These are phyloP conservation scores for Arge pagana DNA, from an alignment of 2,888 invertebrate genomes.

Conservation along the genomic window DNA sequence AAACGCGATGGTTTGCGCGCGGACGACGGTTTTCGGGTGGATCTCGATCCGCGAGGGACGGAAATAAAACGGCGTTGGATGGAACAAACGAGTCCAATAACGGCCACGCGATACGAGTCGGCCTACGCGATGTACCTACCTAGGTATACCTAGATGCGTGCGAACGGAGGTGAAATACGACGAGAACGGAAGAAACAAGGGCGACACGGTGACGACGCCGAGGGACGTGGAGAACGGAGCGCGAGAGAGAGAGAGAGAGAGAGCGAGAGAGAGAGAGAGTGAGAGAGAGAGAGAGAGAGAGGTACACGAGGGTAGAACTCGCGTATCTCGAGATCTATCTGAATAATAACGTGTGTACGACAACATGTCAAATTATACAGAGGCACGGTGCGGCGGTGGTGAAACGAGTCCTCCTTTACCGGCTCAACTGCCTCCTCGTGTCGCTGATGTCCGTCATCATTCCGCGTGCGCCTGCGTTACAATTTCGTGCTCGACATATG, in stretches of 20 bases:
- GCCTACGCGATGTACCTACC: too few relatives aligned
- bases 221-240: conserved; percentile 9
- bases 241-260: conserved; percentile 23
- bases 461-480: conserved; percentile 21
- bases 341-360: conserved; percentile 59
- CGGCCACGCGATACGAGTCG: too few relatives aligned
- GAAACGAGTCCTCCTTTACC: conserved; percentile 17
- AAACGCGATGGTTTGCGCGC: too few relatives aligned
- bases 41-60: too few relatives aligned
- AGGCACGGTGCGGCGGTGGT: conserved; percentile 42
- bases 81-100: too few relatives aligned
- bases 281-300: conserved; percentile 30
- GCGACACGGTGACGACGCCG: conserved; percentile 4
- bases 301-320: conserved; percentile 34
- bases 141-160: too few relatives aligned
- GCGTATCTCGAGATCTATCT: conserved; percentile 56
- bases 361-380: conserved; percentile 59
- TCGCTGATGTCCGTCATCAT: conserved; percentile 28
- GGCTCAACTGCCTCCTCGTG: background rate
- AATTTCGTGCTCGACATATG: conserved; percentile 40
- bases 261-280: conserved; percentile 27
- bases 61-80: too few relatives aligned
- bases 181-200: conserved; percentile 13
- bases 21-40: too few relatives aligned
- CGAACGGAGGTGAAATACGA: conserved; percentile 13